These are phyloP conservation scores for Schizopygopsis pylzovi DNA, from an alignment of 2,797 vertebrate species.

Conservation along the genomic window DNA sequence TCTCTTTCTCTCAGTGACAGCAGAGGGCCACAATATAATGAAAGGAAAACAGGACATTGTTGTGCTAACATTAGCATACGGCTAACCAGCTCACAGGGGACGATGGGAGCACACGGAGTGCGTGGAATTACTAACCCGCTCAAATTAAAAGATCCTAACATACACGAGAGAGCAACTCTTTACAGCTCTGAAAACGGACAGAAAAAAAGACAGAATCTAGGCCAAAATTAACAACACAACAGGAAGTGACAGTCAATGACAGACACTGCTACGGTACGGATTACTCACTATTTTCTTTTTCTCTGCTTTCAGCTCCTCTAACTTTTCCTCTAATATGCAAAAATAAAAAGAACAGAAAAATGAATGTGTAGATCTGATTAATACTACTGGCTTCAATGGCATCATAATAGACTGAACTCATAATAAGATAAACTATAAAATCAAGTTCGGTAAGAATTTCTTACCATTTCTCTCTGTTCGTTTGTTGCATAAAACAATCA, in stretches of 20 bases:
- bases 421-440: not conserved
- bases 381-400: not conserved
- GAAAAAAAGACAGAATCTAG: conserved; percentile 7
- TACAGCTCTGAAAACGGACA: conserved; percentile 30
- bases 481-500: conserved; percentile 90
- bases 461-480: conserved; percentile 95
- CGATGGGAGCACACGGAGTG: conserved; percentile 51
- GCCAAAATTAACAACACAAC: conserved; percentile 10
- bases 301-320: conserved; percentile 91
- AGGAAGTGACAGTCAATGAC: conserved; percentile 20
- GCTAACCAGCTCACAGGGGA: conserved; percentile 38
- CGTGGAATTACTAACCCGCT: conserved; percentile 56
- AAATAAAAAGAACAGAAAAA: not conserved
- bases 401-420: not conserved
- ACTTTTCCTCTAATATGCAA: conserved; percentile 86
- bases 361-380: not conserved
- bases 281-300: conserved; percentile 98
- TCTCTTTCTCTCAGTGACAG: conserved; percentile 79
- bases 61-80: conserved; percentile 41
- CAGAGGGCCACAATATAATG: conserved; percentile 79
- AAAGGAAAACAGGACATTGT: conserved; percentile 69
- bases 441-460: conserved; percentile 48
- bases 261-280: not conserved
- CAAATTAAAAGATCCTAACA: conserved; percentile 56
- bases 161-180: conserved; percentile 50